phyloP scores from a whole-genome alignment of 2,797 vertebrate species.

The Gastrophryne carolinensis region DNA sequence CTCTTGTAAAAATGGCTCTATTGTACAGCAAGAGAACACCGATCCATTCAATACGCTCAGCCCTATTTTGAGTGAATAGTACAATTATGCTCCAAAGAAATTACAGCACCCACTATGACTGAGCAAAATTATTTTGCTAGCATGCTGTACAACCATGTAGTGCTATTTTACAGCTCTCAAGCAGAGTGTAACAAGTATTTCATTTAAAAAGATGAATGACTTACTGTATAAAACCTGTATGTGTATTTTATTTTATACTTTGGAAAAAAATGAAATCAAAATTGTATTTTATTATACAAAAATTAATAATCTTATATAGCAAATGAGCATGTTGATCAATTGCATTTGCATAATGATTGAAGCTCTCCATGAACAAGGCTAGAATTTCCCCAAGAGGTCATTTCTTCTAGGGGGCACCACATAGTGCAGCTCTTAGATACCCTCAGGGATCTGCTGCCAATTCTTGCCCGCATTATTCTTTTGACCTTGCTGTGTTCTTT shows the following conservation, averaged over 20 bases:
- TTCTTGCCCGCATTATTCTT: too few species aligned
- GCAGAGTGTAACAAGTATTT: conserved; percentile 24
- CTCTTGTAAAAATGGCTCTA: neutral
- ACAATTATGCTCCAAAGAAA: conserved; percentile 36
- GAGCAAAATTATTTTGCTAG: conserved; percentile 31
- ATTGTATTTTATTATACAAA: neutral
- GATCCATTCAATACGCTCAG: conserved; percentile 25
- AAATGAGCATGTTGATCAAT: too few species aligned
- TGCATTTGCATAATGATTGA: too few species aligned
- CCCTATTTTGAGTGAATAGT: conserved; percentile 32
- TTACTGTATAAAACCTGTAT: neutral
- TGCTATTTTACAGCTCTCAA: conserved; percentile 2
- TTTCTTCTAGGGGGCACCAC: too few species aligned
- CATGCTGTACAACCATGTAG: neutral
- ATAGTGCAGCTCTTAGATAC: too few species aligned
- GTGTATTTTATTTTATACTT: neutral
- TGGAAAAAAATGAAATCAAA: neutral
- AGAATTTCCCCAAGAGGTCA: too few species aligned
- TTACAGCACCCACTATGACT: conserved; percentile 41
- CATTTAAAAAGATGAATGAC: neutral
- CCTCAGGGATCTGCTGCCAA: too few species aligned
- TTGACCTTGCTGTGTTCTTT: too few species aligned
- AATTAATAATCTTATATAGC: neutral
- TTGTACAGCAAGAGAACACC: conserved; percentile 1
- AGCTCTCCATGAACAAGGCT: too few species aligned